Evolutionary conservation across 2,113 vertebrate species (phyloP).

Genomic region (Pomatostomus ruficeps): DNA sequence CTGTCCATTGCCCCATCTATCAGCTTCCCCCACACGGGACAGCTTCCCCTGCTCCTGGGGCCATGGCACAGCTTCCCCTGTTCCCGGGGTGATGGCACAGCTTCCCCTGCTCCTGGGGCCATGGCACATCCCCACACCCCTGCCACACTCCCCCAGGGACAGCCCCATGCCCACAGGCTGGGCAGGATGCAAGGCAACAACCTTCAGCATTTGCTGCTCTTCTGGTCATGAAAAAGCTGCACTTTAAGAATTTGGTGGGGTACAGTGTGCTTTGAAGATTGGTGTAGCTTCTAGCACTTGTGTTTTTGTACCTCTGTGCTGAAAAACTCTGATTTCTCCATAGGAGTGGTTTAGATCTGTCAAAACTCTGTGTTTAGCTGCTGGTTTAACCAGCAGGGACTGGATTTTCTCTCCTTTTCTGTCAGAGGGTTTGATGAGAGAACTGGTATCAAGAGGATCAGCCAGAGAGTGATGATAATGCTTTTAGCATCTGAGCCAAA

Average conservation of each 20-base stretch:
- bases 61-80: no score
- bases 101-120: neutral
- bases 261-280: neutral
- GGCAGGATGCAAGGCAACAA: neutral
- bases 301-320: neutral
- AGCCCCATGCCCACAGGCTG: fast-evolving
- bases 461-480: slow-evolving; percentile 18
- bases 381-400: slow-evolving; percentile 16
- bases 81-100: neutral
- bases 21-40: neutral
- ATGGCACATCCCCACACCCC: fast-evolving
- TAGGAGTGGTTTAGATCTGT: neutral
- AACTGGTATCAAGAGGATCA: slow-evolving; percentile 37
- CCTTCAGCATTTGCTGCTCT: neutral
- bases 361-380: slow-evolving; percentile 7
- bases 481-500: slow-evolving; percentile 33
- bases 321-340: neutral
- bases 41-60: no score
- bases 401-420: slow-evolving; percentile 37
- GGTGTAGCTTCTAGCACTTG: neutral
- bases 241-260: fast-evolving
- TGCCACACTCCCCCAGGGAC: fast-evolving
- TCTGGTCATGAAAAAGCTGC: neutral
- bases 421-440: slow-evolving; percentile 40
- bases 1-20: fast-evolving